Percentiles rank a stretch among this genome's conserved stretches.
Evolutionary conservation across 2,113 vertebrate species (phyloP).

Genomic region (Sebastes schlegelii): DNA sequence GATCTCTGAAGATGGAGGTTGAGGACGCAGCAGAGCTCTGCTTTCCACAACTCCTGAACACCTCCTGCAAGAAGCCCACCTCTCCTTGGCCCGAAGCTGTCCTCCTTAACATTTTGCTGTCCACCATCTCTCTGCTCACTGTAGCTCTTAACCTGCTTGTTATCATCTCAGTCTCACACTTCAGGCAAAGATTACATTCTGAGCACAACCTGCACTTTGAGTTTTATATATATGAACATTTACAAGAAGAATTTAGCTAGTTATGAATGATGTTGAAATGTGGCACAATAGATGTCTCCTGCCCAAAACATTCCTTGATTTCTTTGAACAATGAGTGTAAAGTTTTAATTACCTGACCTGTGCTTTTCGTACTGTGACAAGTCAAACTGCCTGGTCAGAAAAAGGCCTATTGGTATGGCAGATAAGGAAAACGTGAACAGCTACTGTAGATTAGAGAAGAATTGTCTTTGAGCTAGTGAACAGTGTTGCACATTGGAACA

Average conservation of each 20-base stretch:
- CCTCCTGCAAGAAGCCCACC: too few relatives aligned
- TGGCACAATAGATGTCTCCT: too few relatives aligned
- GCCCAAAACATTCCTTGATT: neutral
- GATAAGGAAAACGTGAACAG: neutral
- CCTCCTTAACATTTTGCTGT: neutral
- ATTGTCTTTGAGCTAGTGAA: neutral
- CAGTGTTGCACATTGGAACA: too few relatives aligned
- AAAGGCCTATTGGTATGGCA: neutral
- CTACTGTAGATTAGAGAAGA: neutral
- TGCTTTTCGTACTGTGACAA: neutral
- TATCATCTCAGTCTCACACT: constrained; percentile 46
- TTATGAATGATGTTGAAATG: neutral
- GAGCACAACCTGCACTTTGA: neutral
- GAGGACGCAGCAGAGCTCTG: constrained; percentile 15
- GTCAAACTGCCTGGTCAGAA: neutral
- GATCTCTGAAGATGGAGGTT: constrained; percentile 1
- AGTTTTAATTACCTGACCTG: neutral
- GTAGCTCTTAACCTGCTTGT: constrained; percentile 49
- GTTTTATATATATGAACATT: neutral
- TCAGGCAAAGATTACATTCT: constrained; percentile 31
- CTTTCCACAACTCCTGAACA: constrained; percentile 13
- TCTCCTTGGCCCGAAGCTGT: too few relatives aligned
- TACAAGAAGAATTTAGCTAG: neutral
- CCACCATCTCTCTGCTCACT: constrained; percentile 17
- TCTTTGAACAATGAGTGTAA: neutral